A percentile compares a stretch with the other conserved stretches of the same genome.
These are phyloP conservation scores for Meandrusa payeni DNA, from an alignment of 2,888 invertebrate genomes.

Conservation along the genomic window DNA sequence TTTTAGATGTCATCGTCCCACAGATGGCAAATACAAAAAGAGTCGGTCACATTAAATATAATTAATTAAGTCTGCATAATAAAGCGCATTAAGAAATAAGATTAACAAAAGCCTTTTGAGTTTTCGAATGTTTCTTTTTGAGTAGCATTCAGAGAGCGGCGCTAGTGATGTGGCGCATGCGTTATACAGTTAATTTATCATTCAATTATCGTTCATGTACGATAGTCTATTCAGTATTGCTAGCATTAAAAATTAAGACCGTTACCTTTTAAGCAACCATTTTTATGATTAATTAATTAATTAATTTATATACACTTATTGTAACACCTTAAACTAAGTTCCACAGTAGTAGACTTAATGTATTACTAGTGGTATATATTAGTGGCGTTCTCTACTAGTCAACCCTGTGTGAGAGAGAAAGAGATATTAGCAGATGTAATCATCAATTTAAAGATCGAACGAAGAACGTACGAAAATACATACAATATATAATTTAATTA, in stretches of 20 bases:
- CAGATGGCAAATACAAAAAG: constrained; percentile 39
- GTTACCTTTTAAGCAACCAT: too few relatives aligned
- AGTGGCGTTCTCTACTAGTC: too few relatives aligned
- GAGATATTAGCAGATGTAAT: too few relatives aligned
- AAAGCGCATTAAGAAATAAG: constrained; percentile 24
- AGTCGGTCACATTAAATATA: constrained; percentile 60
- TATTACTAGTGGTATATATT: too few relatives aligned
- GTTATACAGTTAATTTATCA: constrained; percentile 45
- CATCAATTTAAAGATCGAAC: too few relatives aligned
- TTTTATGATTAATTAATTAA: too few relatives aligned
- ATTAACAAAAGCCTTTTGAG: constrained; percentile 19
- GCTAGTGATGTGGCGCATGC: constrained; percentile 53
- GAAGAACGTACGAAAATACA: too few relatives aligned
- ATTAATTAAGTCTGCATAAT: constrained; percentile 68
- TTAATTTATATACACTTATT: too few relatives aligned
- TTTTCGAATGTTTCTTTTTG: constrained; percentile 50
- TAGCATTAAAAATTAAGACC: not conserved
- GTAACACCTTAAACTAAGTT: too few relatives aligned
- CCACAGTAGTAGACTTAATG: too few relatives aligned
- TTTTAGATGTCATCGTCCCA: constrained; percentile 29
- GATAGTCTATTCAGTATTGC: constrained; percentile 12
- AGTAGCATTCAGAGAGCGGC: constrained; percentile 60
- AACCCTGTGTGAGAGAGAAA: too few relatives aligned
- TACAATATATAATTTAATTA: too few relatives aligned
- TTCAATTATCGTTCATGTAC: constrained; percentile 38